Evolutionary conservation across 2,797 vertebrate genomes (phyloP).

Genomic region (Allenopithecus nigroviridis): DNA sequence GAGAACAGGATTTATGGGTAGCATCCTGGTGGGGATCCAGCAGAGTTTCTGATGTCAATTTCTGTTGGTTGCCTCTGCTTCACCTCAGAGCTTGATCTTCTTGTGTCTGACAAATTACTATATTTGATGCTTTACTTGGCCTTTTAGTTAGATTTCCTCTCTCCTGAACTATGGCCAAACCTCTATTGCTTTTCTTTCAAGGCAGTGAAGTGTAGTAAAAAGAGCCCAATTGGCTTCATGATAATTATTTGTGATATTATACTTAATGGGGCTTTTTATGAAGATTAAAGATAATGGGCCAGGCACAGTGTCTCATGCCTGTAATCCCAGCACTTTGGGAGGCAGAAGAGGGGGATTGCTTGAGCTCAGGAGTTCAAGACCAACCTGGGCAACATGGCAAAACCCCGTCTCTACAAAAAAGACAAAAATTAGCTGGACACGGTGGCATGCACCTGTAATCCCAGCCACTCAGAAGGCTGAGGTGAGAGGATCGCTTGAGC

Average conservation of each 20-base stretch:
- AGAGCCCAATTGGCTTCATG: neutral
- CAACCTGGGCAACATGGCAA: neutral
- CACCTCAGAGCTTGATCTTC: neutral
- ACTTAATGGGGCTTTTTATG: neutral
- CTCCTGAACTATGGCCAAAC: neutral
- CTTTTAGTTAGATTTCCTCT: neutral
- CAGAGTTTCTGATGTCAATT: neutral
- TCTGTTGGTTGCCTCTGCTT: neutral
- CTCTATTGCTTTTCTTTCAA: neutral
- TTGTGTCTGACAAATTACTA: neutral
- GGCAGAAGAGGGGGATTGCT: neutral
- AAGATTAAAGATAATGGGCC: neutral
- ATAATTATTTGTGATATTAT: neutral
- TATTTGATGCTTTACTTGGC: neutral
- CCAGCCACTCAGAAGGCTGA: neutral
- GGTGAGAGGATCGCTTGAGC: too few relatives aligned
- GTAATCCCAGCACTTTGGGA: neutral
- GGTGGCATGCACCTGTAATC: neutral
- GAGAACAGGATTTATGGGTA: neutral
- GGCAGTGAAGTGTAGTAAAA: neutral
- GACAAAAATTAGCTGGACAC: neutral
- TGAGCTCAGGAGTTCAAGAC: neutral
- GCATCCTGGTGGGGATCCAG: neutral
- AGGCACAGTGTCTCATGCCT: neutral
- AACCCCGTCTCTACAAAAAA: neutral